Conservation (phyloP, 2,797 vertebrate species). For the Sylvilagus floridanus region DNA sequence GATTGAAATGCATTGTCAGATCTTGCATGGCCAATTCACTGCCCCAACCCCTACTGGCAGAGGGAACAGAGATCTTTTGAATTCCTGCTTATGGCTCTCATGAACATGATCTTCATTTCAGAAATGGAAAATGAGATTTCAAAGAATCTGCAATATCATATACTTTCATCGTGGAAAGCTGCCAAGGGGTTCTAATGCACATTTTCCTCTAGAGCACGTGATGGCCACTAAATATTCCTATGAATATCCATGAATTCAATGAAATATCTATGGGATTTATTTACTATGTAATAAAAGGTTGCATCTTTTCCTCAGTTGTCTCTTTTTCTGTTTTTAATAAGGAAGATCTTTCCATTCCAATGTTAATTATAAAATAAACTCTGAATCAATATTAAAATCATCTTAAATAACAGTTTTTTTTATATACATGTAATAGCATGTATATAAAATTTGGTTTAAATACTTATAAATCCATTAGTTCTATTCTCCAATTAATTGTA, state of each 20-base stretch:
- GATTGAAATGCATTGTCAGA: not conserved
- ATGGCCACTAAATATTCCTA: not conserved
- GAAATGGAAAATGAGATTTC: not conserved
- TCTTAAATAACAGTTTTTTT: not conserved
- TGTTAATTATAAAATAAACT: not conserved
- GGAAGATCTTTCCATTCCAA: not conserved
- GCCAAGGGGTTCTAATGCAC: not conserved
- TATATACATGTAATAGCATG: not conserved
- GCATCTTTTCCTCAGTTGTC: not conserved
- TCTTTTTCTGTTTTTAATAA: not conserved
- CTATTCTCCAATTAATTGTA: slow-evolving; percentile 23
- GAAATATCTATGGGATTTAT: not conserved
- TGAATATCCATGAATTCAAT: not conserved
- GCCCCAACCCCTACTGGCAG: too few species aligned
- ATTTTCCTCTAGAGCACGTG: not conserved
- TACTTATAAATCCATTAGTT: slow-evolving; percentile 23
- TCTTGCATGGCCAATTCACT: not conserved
- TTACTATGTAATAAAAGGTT: slow-evolving; percentile 4
- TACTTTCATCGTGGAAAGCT: not conserved
- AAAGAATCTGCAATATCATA: not conserved
- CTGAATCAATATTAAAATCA: not conserved
- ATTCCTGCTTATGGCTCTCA: not conserved
- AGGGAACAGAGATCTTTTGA: too few species aligned
- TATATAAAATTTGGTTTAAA: slow-evolving; percentile 12
- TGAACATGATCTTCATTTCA: not conserved